Evolutionary conservation across 2,888 invertebrate genomes (phyloP), one percentile per base, ranked within the genome.

Genomic region (Phyllotreta cruciferae): DNA sequence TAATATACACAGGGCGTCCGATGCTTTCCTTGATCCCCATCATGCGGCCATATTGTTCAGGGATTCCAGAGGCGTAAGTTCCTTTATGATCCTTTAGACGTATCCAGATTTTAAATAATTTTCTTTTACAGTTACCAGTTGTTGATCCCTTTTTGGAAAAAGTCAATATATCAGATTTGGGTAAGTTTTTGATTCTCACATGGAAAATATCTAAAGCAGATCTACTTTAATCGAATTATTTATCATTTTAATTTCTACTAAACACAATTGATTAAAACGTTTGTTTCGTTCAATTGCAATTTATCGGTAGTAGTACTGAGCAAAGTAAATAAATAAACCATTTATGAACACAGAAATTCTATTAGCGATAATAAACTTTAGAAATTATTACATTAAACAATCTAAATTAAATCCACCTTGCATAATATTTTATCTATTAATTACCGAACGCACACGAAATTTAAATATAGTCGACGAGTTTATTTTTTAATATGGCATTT

Each of bases 71-170:
- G 94, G 94, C 86, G 94, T 94, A 81, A 91, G 93, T 87, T 76
- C 73, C 70, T 8, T 24, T 4, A 1, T 4, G 10, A 14, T 14
- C 6, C 9, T 49, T 47, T 38, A 5, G n/a, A 10, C 11, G 36
- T 11, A 13, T 8, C 11, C 5, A 56, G 56, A 70, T 75, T 72
- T 73, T 73, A 14, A 36, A 34, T 38, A 24, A 24, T 24, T 24
- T 79, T 82, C 81, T 79, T 70, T 88, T 89, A 60, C 87, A 95
- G 94, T 85, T 94, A 77, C 94, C 94, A 64, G 93, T 93, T 56
- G 94, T 92, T 55, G 94, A 94, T 83, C 94, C 94, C 50, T 95
- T 94, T 83, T 82, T 95, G 83, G 94, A 94, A 82, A 94, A 94
- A 86, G 90, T 90, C 74, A 89, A 87, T 78, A 82, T 90, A 72